Evolutionary conservation across 1,140 invertebrate species (phyloP).

Genomic region (Polyergus mexicanus): DNA sequence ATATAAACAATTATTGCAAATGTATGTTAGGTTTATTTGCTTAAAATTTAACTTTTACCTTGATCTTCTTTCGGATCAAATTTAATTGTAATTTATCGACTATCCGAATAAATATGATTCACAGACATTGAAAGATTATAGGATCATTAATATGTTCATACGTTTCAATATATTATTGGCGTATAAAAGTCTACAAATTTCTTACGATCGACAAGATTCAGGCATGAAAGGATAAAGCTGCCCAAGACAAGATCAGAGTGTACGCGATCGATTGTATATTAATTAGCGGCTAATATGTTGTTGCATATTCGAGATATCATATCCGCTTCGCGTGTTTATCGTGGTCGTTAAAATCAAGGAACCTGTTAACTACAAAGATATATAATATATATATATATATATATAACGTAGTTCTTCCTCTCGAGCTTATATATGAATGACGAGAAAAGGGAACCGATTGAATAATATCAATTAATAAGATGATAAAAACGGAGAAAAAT

Average conservation of each 20-base stretch:
- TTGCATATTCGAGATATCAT: conserved; percentile 64
- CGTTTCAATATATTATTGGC: background rate
- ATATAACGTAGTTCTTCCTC: conserved; percentile 71
- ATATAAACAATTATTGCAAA: background rate
- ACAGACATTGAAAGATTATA: background rate
- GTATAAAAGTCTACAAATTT: background rate
- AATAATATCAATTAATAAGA: conserved; percentile 48
- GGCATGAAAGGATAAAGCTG: background rate
- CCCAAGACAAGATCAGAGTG: conserved; percentile 53
- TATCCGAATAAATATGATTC: background rate
- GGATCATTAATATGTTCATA: background rate
- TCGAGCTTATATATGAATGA: conserved; percentile 56
- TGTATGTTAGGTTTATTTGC: background rate
- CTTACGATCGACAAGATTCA: conserved; percentile 26
- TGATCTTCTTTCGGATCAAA: background rate
- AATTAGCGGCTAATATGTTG: conserved; percentile 59
- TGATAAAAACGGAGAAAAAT: conserved; percentile 29
- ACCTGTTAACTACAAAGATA: conserved; percentile 66
- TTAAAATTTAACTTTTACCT: background rate
- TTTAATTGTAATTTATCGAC: background rate
- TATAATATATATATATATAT: conserved; percentile 73
- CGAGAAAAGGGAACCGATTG: conserved; percentile 17
- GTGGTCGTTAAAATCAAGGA: conserved; percentile 53
- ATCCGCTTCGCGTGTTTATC: conserved; percentile 65
- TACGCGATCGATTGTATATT: conserved; percentile 58